These are phyloP conservation scores for Meiosimyza decipiens DNA, from an alignment of 2,888 invertebrate genomes.

Conservation along the genomic window DNA sequence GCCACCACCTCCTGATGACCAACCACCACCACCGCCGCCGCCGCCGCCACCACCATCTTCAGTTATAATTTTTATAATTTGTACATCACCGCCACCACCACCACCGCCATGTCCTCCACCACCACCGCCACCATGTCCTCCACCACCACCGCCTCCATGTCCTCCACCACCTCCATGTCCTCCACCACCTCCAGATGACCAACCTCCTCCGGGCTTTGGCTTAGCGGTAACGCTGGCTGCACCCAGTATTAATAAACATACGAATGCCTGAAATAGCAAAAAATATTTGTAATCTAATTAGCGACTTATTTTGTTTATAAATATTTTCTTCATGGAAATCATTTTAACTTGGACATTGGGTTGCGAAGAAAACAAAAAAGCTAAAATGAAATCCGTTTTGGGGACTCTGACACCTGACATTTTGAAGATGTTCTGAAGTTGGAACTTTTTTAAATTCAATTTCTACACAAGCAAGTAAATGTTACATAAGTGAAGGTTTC, in stretches of 20 bases:
- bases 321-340: too few relatives aligned
- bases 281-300: neutral
- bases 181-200: constrained; percentile 33
- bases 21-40: constrained; percentile 50
- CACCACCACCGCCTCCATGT: constrained; percentile 41
- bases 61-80: constrained; percentile 44
- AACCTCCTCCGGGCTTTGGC: constrained; percentile 58
- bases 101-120: constrained; percentile 39
- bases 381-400: too few relatives aligned
- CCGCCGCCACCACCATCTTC: constrained; percentile 48
- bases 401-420: too few relatives aligned
- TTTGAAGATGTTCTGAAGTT: too few relatives aligned
- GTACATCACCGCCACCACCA: constrained; percentile 45
- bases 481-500: too few relatives aligned
- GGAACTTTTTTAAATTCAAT: too few relatives aligned
- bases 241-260: constrained; percentile 61
- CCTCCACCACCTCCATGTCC: constrained; percentile 24
- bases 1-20: constrained; percentile 48
- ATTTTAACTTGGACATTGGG: too few relatives aligned
- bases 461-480: too few relatives aligned
- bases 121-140: constrained; percentile 20
- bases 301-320: too few relatives aligned
- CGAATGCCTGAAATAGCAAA: constrained; percentile 54
- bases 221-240: constrained; percentile 60
- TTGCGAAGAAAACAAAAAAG: too few relatives aligned